A percentile compares a stretch with the other conserved stretches of the same genome.
phyloP scores from a whole-genome alignment of 2,797 vertebrate species.

The Octomys mimax region DNA sequence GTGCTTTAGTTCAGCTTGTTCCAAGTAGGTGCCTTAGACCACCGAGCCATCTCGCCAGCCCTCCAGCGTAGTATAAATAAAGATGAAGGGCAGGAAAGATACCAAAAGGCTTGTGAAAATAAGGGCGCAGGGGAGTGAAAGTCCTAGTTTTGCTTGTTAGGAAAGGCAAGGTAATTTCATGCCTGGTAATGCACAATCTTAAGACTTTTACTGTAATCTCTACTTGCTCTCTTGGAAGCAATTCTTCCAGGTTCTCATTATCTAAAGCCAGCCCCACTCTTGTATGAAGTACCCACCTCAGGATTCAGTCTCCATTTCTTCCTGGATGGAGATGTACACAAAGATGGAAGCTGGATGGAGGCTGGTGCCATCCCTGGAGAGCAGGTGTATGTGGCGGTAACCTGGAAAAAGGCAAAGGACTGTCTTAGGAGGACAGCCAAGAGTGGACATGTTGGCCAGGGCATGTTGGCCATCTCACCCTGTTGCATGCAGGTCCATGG shows the following conservation, averaged over 20 bases:
- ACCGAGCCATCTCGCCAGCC: no score
- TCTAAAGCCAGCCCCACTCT: conserved; percentile 7
- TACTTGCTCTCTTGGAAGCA: neutral
- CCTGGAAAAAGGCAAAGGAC: conserved; percentile 86
- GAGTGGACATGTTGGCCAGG: neutral
- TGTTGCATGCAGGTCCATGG: conserved; percentile 92
- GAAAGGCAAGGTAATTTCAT: neutral
- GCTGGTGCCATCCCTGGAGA: conserved; percentile 94
- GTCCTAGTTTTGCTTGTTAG: conserved; percentile 30
- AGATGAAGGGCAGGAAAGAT: neutral
- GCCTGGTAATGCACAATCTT: neutral
- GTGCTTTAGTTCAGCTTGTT: no score
- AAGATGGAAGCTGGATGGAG: conserved; percentile 95
- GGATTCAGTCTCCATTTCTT: conserved; percentile 62
- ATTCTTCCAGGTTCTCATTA: neutral
- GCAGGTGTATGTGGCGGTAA: conserved; percentile 94
- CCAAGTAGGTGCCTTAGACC: no score
- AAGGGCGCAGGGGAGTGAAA: neutral
- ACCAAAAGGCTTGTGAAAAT: neutral
- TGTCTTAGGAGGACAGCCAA: neutral
- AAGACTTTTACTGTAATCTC: neutral
- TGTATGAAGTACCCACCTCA: conserved; percentile 57
- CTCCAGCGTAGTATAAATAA: neutral
- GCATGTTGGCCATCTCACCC: conserved; percentile 88
- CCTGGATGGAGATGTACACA: conserved; percentile 91